phyloP scores from a whole-genome alignment of 2,888 invertebrate genomes.

The Reticulitermes lucifugus region DNA sequence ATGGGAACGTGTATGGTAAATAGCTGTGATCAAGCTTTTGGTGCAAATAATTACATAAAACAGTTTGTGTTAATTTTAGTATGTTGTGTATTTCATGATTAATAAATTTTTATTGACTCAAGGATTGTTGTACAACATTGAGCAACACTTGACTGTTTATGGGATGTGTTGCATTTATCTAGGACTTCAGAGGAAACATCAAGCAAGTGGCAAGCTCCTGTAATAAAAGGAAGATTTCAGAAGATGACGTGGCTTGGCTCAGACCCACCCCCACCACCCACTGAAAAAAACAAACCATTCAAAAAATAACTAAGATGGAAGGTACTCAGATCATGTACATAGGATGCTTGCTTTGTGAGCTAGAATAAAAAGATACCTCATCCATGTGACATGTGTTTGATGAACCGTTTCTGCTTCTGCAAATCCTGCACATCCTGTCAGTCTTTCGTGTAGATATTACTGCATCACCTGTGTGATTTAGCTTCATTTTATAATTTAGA shows the following conservation, averaged over 20 bases:
- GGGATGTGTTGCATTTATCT: slow-evolving; percentile 33
- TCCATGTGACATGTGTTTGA: background rate
- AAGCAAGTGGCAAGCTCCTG: slow-evolving; percentile 62
- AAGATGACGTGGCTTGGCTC: slow-evolving; percentile 54
- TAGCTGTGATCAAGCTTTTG: too few relatives aligned
- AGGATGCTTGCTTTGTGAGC: slow-evolving; percentile 11
- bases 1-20: too few relatives aligned
- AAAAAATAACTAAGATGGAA: slow-evolving; percentile 39
- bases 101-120: background rate
- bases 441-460: background rate
- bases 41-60: too few relatives aligned
- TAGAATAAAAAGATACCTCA: too few relatives aligned
- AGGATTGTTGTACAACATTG: background rate
- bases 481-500: background rate
- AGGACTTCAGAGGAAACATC: slow-evolving; percentile 50
- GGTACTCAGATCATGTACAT: background rate
- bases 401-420: background rate
- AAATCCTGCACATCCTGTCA: background rate
- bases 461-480: background rate
- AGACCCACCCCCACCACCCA: slow-evolving; percentile 52
- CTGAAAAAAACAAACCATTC: slow-evolving; percentile 45
- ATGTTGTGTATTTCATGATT: too few relatives aligned
- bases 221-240: slow-evolving; percentile 61
- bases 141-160: slow-evolving; percentile 52
- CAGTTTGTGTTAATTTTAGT: too few relatives aligned